Percentiles rank a stretch among this genome's conserved stretches.
Evolutionary conservation across 2,113 vertebrate species (phyloP).

Genomic region (Mustela lutreola): DNA sequence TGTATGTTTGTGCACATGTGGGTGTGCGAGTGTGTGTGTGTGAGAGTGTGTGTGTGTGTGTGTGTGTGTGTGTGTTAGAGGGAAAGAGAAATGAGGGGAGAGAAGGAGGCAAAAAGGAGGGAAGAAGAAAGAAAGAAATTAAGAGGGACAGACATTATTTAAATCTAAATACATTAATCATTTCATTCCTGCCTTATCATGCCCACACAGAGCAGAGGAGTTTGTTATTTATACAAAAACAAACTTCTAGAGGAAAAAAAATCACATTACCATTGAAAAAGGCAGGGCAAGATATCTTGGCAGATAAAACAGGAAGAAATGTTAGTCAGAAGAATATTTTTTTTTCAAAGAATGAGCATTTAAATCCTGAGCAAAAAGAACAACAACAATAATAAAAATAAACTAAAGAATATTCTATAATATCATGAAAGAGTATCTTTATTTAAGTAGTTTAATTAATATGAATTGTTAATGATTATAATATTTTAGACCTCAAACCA

Average conservation of each 20-base stretch:
- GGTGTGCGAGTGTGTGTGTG: neutral
- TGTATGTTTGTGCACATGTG: neutral
- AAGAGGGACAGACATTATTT: neutral
- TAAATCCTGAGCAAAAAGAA: neutral
- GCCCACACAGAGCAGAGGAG: neutral
- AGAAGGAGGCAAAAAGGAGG: neutral
- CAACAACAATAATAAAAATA: neutral
- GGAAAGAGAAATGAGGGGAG: accelerated
- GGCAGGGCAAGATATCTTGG: neutral
- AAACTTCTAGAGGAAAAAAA: neutral
- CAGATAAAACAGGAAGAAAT: neutral
- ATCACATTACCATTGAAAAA: neutral
- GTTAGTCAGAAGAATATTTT: neutral
- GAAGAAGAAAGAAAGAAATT: neutral
- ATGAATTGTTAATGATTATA: neutral
- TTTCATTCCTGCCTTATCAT: neutral
- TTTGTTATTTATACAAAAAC: neutral
- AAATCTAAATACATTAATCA: neutral
- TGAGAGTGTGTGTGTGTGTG: neutral
- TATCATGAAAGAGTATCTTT: neutral
- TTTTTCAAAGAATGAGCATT: neutral
- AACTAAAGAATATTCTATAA: neutral
- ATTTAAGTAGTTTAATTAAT: neutral
- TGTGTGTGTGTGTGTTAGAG: neutral
- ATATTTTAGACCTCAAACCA: neutral